A percentile compares a stretch with the other conserved stretches of the same genome.
These are phyloP conservation scores for Anthopleura sola DNA, from an alignment of 64 coral and sea anemone genomes.

Conservation along the genomic window DNA sequence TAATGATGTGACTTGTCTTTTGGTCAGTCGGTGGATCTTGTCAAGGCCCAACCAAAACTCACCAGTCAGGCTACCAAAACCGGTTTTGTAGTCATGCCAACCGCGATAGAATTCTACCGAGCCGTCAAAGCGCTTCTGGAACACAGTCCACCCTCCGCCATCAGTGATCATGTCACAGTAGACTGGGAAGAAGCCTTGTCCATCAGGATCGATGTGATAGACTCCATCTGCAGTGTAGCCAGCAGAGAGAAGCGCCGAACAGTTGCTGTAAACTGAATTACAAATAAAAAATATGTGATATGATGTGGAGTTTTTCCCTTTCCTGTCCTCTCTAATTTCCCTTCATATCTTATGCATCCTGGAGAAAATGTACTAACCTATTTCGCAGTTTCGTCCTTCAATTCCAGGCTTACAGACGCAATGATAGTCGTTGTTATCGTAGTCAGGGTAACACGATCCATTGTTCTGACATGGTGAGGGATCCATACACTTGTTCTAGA, in stretches of 20 bases:
- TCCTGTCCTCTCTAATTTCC: too few species aligned
- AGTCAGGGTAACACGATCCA: conserved; percentile 13
- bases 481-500: conserved; percentile 17
- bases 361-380: neutral
- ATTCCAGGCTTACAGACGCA: neutral
- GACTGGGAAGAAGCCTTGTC: neutral
- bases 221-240: neutral
- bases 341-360: too few species aligned
- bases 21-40: neutral
- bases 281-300: too few species aligned
- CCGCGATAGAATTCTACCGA: neutral
- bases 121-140: neutral
- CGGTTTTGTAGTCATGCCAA: neutral
- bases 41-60: neutral
- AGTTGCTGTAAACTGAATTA: neutral
- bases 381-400: neutral
- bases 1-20: neutral
- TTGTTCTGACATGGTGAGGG: neutral
- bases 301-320: too few species aligned
- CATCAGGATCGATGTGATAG: neutral
- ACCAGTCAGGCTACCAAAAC: neutral
- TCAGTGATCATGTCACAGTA: neutral
- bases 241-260: neutral
- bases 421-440: neutral
- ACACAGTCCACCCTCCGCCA: neutral